phyloP scores from a whole-genome alignment of 2,113 vertebrate genomes.

The Brachyistius frenatus region DNA sequence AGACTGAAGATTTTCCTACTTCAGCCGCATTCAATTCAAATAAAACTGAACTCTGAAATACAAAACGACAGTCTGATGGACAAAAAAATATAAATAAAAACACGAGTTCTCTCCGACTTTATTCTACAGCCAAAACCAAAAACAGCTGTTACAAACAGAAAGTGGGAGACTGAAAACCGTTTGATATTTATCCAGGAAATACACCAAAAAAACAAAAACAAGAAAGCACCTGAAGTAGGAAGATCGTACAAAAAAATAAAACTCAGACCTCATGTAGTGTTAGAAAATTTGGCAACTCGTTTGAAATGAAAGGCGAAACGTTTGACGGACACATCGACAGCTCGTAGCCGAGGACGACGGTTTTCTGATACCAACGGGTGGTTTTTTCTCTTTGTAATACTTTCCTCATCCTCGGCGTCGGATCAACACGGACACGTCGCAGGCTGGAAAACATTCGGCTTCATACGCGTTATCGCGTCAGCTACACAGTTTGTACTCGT shows the following conservation, averaged over 20 bases:
- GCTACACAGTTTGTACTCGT: constrained; percentile 47
- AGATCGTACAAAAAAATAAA: not conserved
- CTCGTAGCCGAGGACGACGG: not conserved
- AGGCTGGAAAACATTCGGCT: constrained; percentile 58
- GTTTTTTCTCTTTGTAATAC: too few relatives aligned
- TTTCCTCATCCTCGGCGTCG: not conserved
- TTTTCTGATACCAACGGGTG: too few relatives aligned
- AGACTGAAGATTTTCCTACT: constrained; percentile 16
- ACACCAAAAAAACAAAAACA: constrained; percentile 12
- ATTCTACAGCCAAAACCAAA: not conserved
- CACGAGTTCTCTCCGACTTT: not conserved
- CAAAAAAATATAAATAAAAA: not conserved
- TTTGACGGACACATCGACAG: constrained; percentile 34
- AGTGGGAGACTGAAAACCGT: not conserved
- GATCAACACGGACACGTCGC: constrained; percentile 1
- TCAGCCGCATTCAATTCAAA: not conserved
- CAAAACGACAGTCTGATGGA: not conserved
- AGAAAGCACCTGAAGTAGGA: not conserved
- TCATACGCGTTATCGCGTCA: constrained; percentile 77
- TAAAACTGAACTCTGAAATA: not conserved
- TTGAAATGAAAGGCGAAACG: constrained; percentile 20
- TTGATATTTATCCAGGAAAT: not conserved
- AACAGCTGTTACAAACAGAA: not conserved
- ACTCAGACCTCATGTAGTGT: not conserved
- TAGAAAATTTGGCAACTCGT: constrained; percentile 42